A percentile compares a stretch with the other conserved stretches of the same genome.
phyloP scores from a whole-genome alignment of 2,888 invertebrate species.

The Fragum sueziense region DNA sequence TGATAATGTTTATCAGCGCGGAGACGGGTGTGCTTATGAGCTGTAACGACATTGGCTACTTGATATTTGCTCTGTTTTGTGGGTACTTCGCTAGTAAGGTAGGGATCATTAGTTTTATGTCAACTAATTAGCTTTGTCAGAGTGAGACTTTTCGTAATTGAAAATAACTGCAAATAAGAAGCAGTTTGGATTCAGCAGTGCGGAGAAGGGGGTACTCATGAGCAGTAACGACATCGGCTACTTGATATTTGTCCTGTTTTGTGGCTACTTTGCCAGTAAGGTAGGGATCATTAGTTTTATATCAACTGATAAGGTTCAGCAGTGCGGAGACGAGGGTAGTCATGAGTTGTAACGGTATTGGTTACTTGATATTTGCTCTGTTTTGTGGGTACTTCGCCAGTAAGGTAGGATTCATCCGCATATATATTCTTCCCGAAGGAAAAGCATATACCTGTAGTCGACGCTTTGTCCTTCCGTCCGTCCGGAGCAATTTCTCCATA shows the following conservation, averaged over 20 bases:
- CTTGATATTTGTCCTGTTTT: constrained; percentile 62
- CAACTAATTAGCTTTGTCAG: no score
- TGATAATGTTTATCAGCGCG: constrained; percentile 73
- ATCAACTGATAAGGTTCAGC: no score
- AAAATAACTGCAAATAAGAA: no score
- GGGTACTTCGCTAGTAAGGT: constrained; percentile 63
- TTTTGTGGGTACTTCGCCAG: constrained; percentile 64
- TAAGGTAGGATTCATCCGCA: constrained; percentile 45
- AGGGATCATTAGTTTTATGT: no score
- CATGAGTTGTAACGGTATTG: constrained; percentile 76
- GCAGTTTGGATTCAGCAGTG: no score
- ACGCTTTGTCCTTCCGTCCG: no score
- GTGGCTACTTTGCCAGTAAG: constrained; percentile 63
- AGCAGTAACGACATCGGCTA: constrained; percentile 77
- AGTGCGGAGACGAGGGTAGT: constrained; percentile 73
- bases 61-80: constrained; percentile 63
- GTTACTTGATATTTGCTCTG: constrained; percentile 66
- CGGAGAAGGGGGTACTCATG: constrained; percentile 73
- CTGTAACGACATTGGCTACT: constrained; percentile 76
- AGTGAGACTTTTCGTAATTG: no score
- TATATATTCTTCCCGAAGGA: no score
- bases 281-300: no score
- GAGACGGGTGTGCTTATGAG: constrained; percentile 73
- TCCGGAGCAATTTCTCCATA: no score
- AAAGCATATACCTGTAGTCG: no score